Base-by-base conservation (phyloP, 2,797 vertebrate species). In the Eulemur mongoz region DNA sequence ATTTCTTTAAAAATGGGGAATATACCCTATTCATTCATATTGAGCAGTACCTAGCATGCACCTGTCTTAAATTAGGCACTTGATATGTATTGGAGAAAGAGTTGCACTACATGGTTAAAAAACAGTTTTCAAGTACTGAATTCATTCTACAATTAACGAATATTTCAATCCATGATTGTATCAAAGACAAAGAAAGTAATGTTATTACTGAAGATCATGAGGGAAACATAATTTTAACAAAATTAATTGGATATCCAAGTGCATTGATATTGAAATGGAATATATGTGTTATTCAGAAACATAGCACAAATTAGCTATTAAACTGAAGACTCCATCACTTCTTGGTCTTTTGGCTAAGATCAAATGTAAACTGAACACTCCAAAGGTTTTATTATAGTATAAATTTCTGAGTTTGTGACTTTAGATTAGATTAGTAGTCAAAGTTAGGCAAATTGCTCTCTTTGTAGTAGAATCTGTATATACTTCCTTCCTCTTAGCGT, bases 331-430 rank as follows among this genome's bases (percentile, higher is more conserved):
- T 67, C 32, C 32, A n/a, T 65, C 0, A 1, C 63, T 65, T 63
- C 59, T 63, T 65, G 61, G 30, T 30, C 30, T 61, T n/a, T n/a
- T 65, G 63, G 63, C 63, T n/a, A 65, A 9, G 63, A 65, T 18
- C 15, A 17, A 17, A 15, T n/a, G 6, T 86, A 87, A 43, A 87
- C 2, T 23, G 30, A 18, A 73, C 70, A 69, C 48, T 75, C 43
- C 17, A 54, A 72, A 83, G 32, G 2, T 75, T 86, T 97, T 92
- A 59, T 27, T 59, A 59, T 59, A 54, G 27, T 76, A 86, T 83
- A 79, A 91, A 86, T 81, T 96, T 97, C 40, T 94, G 67, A 95
- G 61, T 96, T 95, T 69, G 43, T 13, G 52, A 32, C 48, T 96
- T 94, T 73, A 89, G 82, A 89, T 91, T 91, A 52, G 69, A 70